These are phyloP conservation scores for Netelia inedita DNA, from an alignment of 2,888 invertebrate genomes.

Conservation along the genomic window DNA sequence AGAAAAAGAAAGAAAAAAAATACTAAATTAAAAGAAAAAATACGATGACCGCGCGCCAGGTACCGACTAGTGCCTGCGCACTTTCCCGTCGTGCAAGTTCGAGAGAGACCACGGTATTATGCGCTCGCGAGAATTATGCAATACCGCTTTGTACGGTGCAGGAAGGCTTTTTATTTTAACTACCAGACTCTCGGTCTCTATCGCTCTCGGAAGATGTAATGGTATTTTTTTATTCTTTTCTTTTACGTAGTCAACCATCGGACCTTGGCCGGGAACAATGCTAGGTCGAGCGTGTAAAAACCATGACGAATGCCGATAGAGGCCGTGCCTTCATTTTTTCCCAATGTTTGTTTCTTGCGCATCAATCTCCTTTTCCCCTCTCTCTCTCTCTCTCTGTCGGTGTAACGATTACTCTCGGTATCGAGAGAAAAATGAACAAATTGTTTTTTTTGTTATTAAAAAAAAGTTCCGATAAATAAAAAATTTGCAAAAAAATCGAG, in stretches of 20 bases:
- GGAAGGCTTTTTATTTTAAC: constrained; percentile 24
- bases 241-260: not conserved
- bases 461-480: too few relatives aligned
- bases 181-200: not conserved
- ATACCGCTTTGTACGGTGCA: constrained; percentile 11
- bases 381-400: not conserved
- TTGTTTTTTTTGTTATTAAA: too few relatives aligned
- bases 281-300: constrained; percentile 61
- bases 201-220: constrained; percentile 14
- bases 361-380: not conserved
- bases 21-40: not conserved
- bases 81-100: constrained; percentile 28
- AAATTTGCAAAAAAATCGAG: too few relatives aligned
- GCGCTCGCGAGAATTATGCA: constrained; percentile 44
- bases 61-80: constrained; percentile 5
- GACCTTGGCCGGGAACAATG: constrained; percentile 61
- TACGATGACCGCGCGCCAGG: not conserved
- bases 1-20: constrained; percentile 10
- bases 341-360: constrained; percentile 4
- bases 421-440: too few relatives aligned
- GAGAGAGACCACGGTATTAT: constrained; percentile 1
- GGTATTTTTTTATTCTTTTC: constrained; percentile 20
- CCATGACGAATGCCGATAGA: constrained; percentile 45
- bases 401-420: too few relatives aligned
- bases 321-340: constrained; percentile 12